phyloP scores from a whole-genome alignment of 2,797 vertebrate genomes.

The Pangasius djambal region DNA sequence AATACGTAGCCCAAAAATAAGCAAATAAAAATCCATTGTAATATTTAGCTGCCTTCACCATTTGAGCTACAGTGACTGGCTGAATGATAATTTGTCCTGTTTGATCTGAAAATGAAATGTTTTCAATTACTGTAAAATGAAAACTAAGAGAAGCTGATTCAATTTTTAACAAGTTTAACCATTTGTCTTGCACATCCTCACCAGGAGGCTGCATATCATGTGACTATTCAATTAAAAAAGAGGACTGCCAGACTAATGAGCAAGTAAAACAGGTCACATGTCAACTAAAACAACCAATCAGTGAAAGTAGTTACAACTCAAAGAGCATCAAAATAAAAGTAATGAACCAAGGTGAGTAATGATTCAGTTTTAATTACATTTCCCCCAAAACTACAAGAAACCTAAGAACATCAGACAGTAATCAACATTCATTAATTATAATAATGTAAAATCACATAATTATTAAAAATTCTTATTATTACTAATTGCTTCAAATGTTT shows the following conservation, averaged over 20 bases:
- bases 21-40: background rate
- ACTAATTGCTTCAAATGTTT: background rate
- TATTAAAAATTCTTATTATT: no score
- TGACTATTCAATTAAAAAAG: fast-evolving
- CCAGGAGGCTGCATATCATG: constrained; percentile 47
- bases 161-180: background rate
- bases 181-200: background rate
- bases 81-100: background rate
- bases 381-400: background rate
- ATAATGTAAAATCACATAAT: no score
- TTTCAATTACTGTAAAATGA: no score
- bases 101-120: no score
- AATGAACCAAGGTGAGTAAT: background rate
- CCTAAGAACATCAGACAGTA: background rate
- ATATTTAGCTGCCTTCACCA: background rate
- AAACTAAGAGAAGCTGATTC: no score
- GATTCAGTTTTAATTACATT: background rate
- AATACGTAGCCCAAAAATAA: no score
- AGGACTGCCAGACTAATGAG: fast-evolving
- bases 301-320: background rate
- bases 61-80: background rate
- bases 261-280: constrained; percentile 42
- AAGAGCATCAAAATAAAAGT: background rate
- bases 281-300: background rate
- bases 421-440: no score